Percentiles rank a stretch among this genome's conserved stretches.
Evolutionary conservation across 2,113 vertebrate species (phyloP).

Genomic region (Paraplagusia blochii): DNA sequence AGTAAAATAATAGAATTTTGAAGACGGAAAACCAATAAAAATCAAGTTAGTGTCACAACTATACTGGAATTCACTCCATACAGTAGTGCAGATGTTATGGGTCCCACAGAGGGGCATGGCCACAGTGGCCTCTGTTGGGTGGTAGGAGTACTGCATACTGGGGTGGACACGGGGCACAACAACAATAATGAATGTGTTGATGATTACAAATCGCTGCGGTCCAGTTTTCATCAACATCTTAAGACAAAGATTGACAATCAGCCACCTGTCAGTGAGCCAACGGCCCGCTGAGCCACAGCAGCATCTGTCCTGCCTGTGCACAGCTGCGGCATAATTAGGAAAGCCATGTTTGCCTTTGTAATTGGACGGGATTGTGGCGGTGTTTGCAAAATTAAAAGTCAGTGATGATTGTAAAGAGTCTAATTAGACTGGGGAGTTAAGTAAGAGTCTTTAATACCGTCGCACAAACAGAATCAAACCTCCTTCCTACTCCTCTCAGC

Average conservation of each 20-base stretch:
- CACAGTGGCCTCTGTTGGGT: conserved; percentile 64
- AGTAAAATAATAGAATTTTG: too few species aligned
- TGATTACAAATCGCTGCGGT: conserved; percentile 17
- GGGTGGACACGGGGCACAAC: neutral
- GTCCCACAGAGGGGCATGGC: conserved; percentile 37
- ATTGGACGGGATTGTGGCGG: conserved; percentile 23
- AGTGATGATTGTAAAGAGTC: conserved; percentile 14
- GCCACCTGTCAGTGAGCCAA: conserved; percentile 24
- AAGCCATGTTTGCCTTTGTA: conserved; percentile 45
- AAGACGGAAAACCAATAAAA: too few species aligned
- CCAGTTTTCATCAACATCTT: conserved; percentile 28
- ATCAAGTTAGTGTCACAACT: too few species aligned
- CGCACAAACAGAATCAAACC: too few species aligned
- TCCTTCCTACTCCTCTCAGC: too few species aligned
- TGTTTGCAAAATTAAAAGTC: conserved; percentile 28
- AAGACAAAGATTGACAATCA: conserved; percentile 25
- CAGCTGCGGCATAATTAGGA: conserved; percentile 35
- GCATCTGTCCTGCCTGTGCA: conserved; percentile 50
- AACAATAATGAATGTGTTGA: conserved; percentile 2
- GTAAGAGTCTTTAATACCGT: neutral
- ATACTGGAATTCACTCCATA: too few species aligned
- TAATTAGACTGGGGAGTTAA: conserved; percentile 12
- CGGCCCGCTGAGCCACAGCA: conserved; percentile 14
- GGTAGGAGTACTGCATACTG: conserved; percentile 38
- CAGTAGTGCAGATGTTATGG: conserved; percentile 12